phyloP scores from a whole-genome alignment of 1,140 invertebrate species.

The Lepidotrigona ventralis region DNA sequence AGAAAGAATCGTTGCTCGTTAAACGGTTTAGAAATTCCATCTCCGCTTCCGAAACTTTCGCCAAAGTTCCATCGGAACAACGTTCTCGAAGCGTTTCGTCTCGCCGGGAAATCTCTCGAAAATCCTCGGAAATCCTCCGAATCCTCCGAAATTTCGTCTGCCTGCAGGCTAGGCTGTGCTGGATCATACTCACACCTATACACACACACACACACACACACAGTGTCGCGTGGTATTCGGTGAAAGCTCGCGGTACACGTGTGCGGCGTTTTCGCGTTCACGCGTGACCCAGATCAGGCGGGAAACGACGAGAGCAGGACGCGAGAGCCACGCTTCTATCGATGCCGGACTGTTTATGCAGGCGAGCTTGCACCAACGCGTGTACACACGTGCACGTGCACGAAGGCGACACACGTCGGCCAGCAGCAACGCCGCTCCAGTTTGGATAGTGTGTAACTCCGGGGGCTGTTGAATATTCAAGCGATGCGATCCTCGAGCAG shows the following conservation, averaged over 20 bases:
- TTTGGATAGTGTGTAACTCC: conserved; percentile 49
- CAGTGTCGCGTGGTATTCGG: neutral
- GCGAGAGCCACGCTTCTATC: conserved; percentile 19
- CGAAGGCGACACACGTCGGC: no score
- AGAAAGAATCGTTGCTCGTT: no score
- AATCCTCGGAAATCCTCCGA: neutral
- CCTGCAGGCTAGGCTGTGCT: neutral
- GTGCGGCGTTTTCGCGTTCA: neutral
- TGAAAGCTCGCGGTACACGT: neutral
- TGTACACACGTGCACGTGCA: conserved; percentile 43
- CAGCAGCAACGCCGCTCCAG: no score
- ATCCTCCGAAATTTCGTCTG: neutral
- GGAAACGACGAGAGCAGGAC: neutral
- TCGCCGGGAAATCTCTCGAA: neutral
- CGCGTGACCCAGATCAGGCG: conserved; percentile 21
- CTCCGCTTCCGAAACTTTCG: neutral
- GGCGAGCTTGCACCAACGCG: conserved; percentile 24
- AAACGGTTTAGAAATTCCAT: neutral
- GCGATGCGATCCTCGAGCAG: conserved; percentile 64
- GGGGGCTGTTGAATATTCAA: conserved; percentile 78
- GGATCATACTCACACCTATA: neutral
- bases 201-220: no score
- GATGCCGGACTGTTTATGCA: conserved; percentile 54
- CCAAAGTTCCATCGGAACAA: neutral
- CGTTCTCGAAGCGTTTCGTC: neutral